Percentiles rank a stretch among this genome's conserved stretches.
phyloP scores from a whole-genome alignment of 2,113 vertebrate genomes.

The Heterotilapia buettikoferi region DNA sequence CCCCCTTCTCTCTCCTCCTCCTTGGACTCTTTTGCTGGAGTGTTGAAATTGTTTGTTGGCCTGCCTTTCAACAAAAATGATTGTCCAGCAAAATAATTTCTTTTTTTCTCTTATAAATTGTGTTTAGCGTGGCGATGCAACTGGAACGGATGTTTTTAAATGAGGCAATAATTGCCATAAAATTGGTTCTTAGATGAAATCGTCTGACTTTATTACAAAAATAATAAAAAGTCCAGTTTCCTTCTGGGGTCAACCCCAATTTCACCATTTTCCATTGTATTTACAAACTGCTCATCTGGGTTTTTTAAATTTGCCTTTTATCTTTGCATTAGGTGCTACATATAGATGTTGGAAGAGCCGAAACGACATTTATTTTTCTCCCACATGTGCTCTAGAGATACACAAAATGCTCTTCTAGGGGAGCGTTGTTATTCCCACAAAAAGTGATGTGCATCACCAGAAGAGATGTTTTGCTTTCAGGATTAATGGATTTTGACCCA shows the following conservation, averaged over 20 bases:
- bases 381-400: not conserved
- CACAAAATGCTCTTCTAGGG: constrained; percentile 19
- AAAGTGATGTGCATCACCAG: constrained; percentile 8
- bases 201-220: not conserved
- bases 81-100: constrained; percentile 23
- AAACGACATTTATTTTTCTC: constrained; percentile 10
- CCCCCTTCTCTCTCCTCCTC: not conserved
- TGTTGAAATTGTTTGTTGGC: constrained; percentile 14
- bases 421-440: not conserved
- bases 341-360: constrained; percentile 16
- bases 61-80: constrained; percentile 41
- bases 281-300: not conserved
- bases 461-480: constrained; percentile 21
- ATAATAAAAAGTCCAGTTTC: not conserved
- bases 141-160: constrained; percentile 55
- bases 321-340: constrained; percentile 52
- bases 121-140: constrained; percentile 23
- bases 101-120: constrained; percentile 6
- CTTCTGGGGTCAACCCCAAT: constrained; percentile 15
- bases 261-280: constrained; percentile 1
- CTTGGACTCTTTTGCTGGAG: not conserved
- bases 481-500: constrained; percentile 47
- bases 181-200: constrained; percentile 46
- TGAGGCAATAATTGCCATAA: constrained; percentile 55
- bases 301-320: constrained; percentile 27